A percentile compares a stretch with the other conserved stretches of the same genome.
Conservation (phyloP, 2,888 invertebrate genomes). For the Tetragnatha montana region DNA sequence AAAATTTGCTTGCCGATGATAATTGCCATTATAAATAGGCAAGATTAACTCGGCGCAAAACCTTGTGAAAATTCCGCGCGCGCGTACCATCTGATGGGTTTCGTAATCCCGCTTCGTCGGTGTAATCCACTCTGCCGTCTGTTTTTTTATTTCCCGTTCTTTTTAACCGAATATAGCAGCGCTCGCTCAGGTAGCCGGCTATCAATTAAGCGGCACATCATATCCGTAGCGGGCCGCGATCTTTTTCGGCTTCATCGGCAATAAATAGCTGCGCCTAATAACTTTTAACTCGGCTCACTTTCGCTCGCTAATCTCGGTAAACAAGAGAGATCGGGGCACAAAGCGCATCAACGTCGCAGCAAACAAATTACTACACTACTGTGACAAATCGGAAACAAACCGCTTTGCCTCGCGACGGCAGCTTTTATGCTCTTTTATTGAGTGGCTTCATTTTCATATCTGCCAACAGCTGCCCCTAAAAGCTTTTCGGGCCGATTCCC, state of each 20-base stretch:
- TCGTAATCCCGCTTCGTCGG: not conserved
- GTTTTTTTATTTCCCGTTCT: slow-evolving; percentile 7
- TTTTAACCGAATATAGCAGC: not conserved
- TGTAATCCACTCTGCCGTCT: not conserved
- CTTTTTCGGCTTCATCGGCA: slow-evolving; percentile 51
- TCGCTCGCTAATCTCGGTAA: slow-evolving; percentile 57
- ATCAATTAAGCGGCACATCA: slow-evolving; percentile 35
- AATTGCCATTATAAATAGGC: not conserved
- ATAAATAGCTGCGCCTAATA: slow-evolving; percentile 58
- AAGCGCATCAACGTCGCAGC: slow-evolving; percentile 29
- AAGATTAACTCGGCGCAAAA: not conserved
- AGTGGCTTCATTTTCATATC: slow-evolving; percentile 61
- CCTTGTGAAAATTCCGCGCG: not conserved
- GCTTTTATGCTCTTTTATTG: slow-evolving; percentile 57
- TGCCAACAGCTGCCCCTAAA: slow-evolving; percentile 57
- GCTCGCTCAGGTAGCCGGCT: not conserved
- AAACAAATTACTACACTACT: slow-evolving; percentile 44
- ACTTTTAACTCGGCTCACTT: slow-evolving; percentile 50
- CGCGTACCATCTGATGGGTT: not conserved
- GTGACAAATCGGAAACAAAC: slow-evolving; percentile 64
- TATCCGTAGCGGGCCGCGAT: slow-evolving; percentile 5
- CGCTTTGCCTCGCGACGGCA: slow-evolving; percentile 48
- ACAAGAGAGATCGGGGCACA: slow-evolving; percentile 44
- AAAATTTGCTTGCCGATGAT: too few species aligned
- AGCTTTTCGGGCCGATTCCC: slow-evolving; percentile 47